Conservation (phyloP, 2,888 invertebrate species). For the Agonopterix subpropinquella region DNA sequence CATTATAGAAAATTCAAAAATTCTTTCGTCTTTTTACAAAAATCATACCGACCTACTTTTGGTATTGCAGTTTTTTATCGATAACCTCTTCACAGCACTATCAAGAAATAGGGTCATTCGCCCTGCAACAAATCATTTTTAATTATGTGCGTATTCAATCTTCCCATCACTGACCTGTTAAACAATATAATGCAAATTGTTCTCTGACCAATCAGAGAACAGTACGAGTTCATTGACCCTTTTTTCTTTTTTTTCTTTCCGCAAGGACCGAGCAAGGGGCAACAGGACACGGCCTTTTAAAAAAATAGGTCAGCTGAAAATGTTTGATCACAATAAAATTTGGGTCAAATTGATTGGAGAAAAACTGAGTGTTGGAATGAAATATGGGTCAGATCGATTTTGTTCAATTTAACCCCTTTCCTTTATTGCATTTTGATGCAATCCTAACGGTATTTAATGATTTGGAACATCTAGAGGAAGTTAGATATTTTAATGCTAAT, state of each 20-base stretch:
- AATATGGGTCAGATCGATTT: not conserved
- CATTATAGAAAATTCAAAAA: no score
- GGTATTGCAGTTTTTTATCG: not conserved
- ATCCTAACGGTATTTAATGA: no score
- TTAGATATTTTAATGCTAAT: no score
- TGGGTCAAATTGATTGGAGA: conserved; percentile 46
- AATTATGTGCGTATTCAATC: conserved; percentile 68
- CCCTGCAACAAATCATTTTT: conserved; percentile 71
- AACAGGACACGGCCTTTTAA: conserved; percentile 36
- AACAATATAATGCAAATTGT: conserved; percentile 41
- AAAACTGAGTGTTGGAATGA: not conserved
- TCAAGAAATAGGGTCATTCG: conserved; percentile 60
- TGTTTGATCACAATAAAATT: conserved; percentile 38
- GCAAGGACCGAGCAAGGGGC: conserved; percentile 11
- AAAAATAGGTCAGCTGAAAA: conserved; percentile 59
- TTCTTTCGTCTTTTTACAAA: no score
- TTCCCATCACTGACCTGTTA: conserved; percentile 50
- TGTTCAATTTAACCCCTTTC: not conserved
- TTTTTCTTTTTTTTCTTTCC: conserved; percentile 35
- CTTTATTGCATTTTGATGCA: no score
- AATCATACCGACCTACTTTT: no score
- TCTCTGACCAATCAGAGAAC: conserved; percentile 27
- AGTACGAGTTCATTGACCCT: conserved; percentile 40
- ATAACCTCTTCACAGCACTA: conserved; percentile 36
- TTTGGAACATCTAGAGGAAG: no score